Evolutionary conservation across 2,888 invertebrate genomes (phyloP), one percentile per base, ranked within the genome.

Genomic region (Acanthopleura granulata): DNA sequence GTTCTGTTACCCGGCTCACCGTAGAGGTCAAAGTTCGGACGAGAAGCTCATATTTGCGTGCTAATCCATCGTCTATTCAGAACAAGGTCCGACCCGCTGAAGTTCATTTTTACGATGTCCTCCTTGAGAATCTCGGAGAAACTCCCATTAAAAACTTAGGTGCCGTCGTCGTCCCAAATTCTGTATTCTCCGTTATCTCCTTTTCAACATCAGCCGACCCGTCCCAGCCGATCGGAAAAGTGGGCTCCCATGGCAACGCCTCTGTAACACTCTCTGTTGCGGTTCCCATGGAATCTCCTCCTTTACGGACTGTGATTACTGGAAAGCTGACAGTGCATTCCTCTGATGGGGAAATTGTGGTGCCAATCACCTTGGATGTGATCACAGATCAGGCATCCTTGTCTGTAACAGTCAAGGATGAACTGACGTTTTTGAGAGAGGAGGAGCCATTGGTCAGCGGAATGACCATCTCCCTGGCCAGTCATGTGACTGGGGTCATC

Each of bases 341-440:
- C 40, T 40, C 40, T 40, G 40, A 3, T 40, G 40, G 40, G 9
- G 40, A 40, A 9, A 40, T 40, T 40, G 40, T 40, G 3, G 40
- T 40, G 3, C 40, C 62, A 12, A 78, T 78, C 70, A 77, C 61
- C 22, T 75, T 84, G 57, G 79, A 72, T 30, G 76, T 84, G 14
- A 75, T 80, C n/a, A 82, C 82, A 0, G 29, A 74, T 12, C 72
- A 74, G 71, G 62, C 72, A 27, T 78, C 80, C 51, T 51, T 84
- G 29, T 80, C 78, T 12, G 77, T 84, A 22, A 72, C 72, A 14
- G 79, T 84, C 0, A 82, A 84, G 70, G 84, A 84, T 74, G 84
- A 84, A 69, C 84, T 80, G 73, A 84, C 84, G 0, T 84, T 83
- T 71, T 84, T 84, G 76, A 81, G 80, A 18, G 75, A 75, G 15